Percentiles rank a stretch among this genome's conserved stretches.
Evolutionary conservation across 2,113 vertebrate species (phyloP).

Genomic region (Dascyllus trimaculatus): DNA sequence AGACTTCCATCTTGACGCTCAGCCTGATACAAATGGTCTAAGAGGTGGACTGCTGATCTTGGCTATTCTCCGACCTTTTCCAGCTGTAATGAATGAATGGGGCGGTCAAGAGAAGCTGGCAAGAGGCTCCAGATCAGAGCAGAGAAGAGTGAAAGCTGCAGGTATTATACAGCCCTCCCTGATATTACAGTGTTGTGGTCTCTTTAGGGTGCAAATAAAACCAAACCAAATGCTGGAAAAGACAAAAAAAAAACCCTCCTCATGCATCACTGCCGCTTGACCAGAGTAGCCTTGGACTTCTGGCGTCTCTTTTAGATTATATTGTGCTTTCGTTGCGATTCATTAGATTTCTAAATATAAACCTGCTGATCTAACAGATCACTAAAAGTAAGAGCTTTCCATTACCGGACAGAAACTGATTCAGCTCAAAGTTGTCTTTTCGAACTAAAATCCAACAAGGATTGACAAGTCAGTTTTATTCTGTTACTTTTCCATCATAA

Average conservation of each 20-base stretch:
- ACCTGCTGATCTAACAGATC: neutral
- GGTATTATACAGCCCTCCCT: conserved; percentile 27
- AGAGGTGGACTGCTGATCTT: conserved; percentile 60
- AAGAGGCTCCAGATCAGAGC: conserved; percentile 36
- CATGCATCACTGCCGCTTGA: conserved; percentile 7
- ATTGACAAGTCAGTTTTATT: neutral
- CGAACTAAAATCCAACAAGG: neutral
- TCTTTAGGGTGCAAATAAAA: conserved; percentile 42
- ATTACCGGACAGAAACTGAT: conserved; percentile 3
- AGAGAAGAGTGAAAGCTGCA: conserved; percentile 62
- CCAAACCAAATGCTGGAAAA: conserved; percentile 20
- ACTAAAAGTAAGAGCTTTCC: neutral
- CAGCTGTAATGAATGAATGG: conserved; percentile 63
- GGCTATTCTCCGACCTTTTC: conserved; percentile 28
- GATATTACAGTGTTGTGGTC: conserved; percentile 50
- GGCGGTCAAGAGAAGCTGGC: conserved; percentile 54
- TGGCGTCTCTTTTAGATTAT: conserved; percentile 2
- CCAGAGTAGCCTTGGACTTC: neutral
- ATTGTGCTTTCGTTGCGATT: neutral
- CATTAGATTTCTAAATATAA: neutral
- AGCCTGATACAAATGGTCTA: conserved; percentile 24
- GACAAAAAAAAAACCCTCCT: neutral
- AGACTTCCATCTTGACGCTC: conserved; percentile 26
- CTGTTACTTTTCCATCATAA: neutral
- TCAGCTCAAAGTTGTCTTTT: neutral